Conservation (phyloP, 2,113 vertebrate genomes). For the Rissa tridactyla region DNA sequence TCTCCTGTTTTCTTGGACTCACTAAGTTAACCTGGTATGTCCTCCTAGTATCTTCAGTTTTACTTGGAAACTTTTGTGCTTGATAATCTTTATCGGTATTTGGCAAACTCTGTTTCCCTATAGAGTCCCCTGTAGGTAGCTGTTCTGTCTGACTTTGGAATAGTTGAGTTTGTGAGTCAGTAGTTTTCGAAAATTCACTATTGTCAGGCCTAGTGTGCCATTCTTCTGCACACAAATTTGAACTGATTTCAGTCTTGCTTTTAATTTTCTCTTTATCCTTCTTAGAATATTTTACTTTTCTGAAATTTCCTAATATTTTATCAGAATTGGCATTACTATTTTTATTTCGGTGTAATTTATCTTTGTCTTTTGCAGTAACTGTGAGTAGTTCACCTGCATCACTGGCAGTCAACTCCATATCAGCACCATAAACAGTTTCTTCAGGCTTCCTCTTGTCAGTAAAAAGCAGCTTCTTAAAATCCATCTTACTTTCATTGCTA, state of each 20-base stretch:
- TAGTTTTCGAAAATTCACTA: neutral
- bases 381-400: constrained; percentile 66
- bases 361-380: constrained; percentile 56
- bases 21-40: neutral
- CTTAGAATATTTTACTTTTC: constrained; percentile 68
- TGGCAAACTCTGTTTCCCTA: neutral
- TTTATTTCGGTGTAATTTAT: constrained; percentile 12
- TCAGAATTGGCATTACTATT: neutral
- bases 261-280: constrained; percentile 58
- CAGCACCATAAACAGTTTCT: constrained; percentile 72
- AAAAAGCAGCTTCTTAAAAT: neutral
- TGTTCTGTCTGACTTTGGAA: neutral
- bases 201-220: neutral
- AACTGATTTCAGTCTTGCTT: constrained; percentile 9
- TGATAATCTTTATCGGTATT: neutral
- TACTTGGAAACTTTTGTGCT: neutral
- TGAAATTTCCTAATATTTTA: constrained; percentile 50
- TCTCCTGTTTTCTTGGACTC: constrained; percentile 8
- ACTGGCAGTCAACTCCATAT: constrained; percentile 77
- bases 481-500: neutral
- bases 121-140: neutral
- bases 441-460: constrained; percentile 48
- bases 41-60: neutral
- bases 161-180: neutral
- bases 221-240: neutral